Percentiles rank a stretch among this genome's conserved stretches.
Conservation (phyloP, 2,888 invertebrate species). For the Nemotelus pantherinus region DNA sequence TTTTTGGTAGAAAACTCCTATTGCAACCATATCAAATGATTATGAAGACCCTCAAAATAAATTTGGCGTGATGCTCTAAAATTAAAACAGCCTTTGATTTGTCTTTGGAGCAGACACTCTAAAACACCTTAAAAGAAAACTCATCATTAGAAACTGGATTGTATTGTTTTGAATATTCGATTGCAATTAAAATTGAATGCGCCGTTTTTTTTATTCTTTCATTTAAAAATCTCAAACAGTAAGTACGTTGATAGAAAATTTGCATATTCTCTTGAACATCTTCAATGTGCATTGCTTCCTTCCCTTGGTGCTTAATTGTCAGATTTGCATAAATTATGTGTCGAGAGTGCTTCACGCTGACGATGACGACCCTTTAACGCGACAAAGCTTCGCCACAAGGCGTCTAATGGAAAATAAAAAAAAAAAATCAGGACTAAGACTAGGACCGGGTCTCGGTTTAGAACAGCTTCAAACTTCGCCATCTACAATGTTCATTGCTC, state of each 20-base stretch:
- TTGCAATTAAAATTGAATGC: too few species aligned
- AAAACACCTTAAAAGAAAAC: too few species aligned
- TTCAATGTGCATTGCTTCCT: neutral
- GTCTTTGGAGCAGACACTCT: too few species aligned
- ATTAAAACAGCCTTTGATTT: too few species aligned
- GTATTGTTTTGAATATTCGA: too few species aligned
- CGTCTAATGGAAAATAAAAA: neutral
- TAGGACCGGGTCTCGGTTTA: neutral
- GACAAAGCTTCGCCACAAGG: neutral
- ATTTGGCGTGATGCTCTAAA: too few species aligned
- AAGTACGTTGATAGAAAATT: neutral
- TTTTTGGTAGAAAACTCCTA: too few species aligned
- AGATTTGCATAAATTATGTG: conserved; percentile 36
- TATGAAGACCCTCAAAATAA: too few species aligned
- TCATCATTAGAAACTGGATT: too few species aligned
- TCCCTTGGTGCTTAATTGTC: neutral
- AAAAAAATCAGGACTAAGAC: conserved; percentile 8
- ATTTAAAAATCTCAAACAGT: neutral
- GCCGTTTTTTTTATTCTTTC: neutral
- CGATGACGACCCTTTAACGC: neutral
- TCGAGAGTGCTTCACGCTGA: conserved; percentile 4
- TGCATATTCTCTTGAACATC: neutral
- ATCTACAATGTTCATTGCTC: neutral
- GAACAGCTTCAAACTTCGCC: too few species aligned
- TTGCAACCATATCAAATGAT: too few species aligned